These are phyloP conservation scores for Trachelus iudaicus DNA, from an alignment of 2,888 invertebrate genomes.

Conservation along the genomic window DNA sequence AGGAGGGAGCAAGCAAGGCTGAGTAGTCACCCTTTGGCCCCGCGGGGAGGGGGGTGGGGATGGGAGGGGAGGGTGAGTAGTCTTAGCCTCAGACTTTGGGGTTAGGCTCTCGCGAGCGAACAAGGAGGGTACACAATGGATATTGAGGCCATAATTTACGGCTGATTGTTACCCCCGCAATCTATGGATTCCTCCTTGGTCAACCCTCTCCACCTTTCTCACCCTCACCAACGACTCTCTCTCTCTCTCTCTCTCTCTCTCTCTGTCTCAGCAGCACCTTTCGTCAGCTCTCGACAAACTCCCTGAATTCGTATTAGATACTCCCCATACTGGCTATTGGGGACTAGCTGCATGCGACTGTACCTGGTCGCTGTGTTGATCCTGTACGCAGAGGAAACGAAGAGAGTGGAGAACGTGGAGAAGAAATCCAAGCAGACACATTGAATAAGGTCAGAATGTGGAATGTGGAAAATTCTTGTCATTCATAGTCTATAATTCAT, in stretches of 20 bases:
- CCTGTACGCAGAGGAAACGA: background rate
- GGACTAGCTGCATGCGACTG: too few relatives aligned
- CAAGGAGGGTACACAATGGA: slow-evolving; percentile 64
- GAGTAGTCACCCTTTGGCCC: slow-evolving; percentile 6
- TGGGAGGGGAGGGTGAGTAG: slow-evolving; percentile 56
- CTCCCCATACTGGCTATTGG: too few relatives aligned
- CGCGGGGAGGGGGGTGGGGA: slow-evolving; percentile 55
- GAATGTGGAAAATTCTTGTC: too few relatives aligned
- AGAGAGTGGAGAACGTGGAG: background rate
- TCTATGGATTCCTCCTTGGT: slow-evolving; percentile 61
- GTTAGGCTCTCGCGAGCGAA: slow-evolving; percentile 54
- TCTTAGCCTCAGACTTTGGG: slow-evolving; percentile 63
- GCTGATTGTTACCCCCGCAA: slow-evolving; percentile 65
- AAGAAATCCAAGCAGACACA: background rate
- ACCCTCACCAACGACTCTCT: background rate
- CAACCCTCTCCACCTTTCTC: slow-evolving; percentile 7
- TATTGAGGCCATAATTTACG: slow-evolving; percentile 67
- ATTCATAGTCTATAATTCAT: too few relatives aligned
- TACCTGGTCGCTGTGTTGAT: too few relatives aligned
- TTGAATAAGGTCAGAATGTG: too few relatives aligned
- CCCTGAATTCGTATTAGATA: slow-evolving; percentile 58
- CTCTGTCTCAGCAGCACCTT: slow-evolving; percentile 23
- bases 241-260: slow-evolving; percentile 3
- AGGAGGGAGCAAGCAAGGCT: background rate
- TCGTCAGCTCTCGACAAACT: slow-evolving; percentile 56